phyloP scores from a whole-genome alignment of 2,113 vertebrate genomes.

The Gymnobelideus leadbeateri region DNA sequence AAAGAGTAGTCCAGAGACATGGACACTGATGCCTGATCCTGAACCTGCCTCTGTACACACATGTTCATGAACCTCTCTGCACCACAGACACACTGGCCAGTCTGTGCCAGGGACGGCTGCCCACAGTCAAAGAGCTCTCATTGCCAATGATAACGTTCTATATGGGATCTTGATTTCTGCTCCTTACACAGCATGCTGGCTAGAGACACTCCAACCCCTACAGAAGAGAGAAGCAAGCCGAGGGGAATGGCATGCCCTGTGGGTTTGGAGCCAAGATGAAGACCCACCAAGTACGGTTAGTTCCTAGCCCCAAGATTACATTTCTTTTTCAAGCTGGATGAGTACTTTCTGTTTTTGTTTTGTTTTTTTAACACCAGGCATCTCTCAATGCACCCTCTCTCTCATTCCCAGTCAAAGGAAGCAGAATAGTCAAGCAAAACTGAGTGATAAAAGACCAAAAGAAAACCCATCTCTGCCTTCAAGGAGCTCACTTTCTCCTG shows the following conservation, averaged over 20 bases:
- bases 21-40: not conserved
- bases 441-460: not conserved
- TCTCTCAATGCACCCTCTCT: not conserved
- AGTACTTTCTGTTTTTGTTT: not conserved
- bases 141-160: constrained; percentile 25
- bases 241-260: not conserved
- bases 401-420: not conserved
- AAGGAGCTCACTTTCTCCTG: not conserved
- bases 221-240: constrained; percentile 33
- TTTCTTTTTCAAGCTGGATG: not conserved
- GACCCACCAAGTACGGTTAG: not conserved
- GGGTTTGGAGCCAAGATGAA: not conserved
- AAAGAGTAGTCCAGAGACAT: not conserved
- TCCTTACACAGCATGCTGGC: not conserved
- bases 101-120: not conserved
- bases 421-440: not conserved
- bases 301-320: constrained; percentile 14
- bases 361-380: not conserved
- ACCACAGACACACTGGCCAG: constrained; percentile 29
- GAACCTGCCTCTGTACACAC: constrained; percentile 8
- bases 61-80: constrained; percentile 6
- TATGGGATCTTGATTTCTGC: constrained; percentile 24
- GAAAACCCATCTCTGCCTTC: not conserved
- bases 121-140: not conserved
- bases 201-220: constrained; percentile 43